phyloP scores from a whole-genome alignment of 2,113 vertebrate genomes.

The Paramisgurnus dabryanus region DNA sequence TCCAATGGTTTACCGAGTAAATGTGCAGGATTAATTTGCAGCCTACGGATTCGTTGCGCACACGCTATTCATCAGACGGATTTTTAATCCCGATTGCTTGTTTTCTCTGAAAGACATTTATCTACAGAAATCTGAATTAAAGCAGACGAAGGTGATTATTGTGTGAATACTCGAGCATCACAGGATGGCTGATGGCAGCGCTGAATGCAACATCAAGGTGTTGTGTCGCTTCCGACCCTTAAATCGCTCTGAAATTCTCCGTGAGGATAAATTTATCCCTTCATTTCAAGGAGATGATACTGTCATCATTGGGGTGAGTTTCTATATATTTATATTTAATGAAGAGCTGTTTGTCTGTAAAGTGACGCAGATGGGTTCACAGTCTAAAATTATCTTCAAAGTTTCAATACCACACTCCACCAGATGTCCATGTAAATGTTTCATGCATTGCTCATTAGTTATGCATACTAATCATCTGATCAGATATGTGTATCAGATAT shows the following conservation, averaged over 20 bases:
- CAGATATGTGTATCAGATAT: not conserved
- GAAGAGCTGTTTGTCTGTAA: not conserved
- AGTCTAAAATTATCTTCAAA: not conserved
- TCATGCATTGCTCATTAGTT: not conserved
- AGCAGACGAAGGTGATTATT: too few species aligned
- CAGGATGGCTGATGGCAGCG: slow-evolving; percentile 84
- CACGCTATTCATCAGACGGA: not conserved
- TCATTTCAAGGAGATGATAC: slow-evolving; percentile 85
- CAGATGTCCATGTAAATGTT: not conserved
- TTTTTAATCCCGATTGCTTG: not conserved
- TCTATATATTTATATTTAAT: slow-evolving; percentile 14
- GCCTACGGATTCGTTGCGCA: not conserved
- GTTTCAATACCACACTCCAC: slow-evolving; percentile 7
- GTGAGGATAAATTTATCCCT: slow-evolving; percentile 89
- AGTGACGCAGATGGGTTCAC: slow-evolving; percentile 49
- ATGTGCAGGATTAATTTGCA: not conserved
- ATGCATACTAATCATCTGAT: not conserved
- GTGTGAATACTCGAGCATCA: slow-evolving; percentile 14
- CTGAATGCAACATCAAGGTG: slow-evolving; percentile 94
- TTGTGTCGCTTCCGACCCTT: slow-evolving; percentile 90
- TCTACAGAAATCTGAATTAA: not conserved
- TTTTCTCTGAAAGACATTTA: not conserved
- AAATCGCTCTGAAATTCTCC: slow-evolving; percentile 84
- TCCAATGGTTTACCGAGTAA: not conserved
- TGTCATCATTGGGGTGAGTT: slow-evolving; percentile 88